phyloP scores from a whole-genome alignment of 2,797 vertebrate genomes.

The Vultur gryphus region DNA sequence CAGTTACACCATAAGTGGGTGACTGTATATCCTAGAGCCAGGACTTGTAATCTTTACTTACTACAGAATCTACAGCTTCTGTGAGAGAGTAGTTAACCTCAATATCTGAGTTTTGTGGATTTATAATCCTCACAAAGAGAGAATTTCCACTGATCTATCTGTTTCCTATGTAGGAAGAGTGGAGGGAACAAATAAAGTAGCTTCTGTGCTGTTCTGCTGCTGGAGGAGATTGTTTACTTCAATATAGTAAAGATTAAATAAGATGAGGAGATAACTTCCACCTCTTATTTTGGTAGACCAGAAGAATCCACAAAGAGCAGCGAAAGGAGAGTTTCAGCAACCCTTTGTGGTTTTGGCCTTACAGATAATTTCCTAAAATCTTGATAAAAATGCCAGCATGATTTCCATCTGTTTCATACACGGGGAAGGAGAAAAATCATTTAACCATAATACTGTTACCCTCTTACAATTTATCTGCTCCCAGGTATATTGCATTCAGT shows the following conservation, averaged over 20 bases:
- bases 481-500: background rate
- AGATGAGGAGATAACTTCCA: background rate
- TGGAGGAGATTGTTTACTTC: background rate
- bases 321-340: background rate
- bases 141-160: background rate
- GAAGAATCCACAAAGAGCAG: background rate
- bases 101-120: background rate
- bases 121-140: background rate
- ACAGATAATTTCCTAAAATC: background rate
- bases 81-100: background rate
- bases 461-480: background rate
- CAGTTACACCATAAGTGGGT: background rate
- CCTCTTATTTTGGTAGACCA: background rate
- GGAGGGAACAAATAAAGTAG: background rate
- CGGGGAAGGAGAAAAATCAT: background rate
- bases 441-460: background rate
- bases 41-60: background rate
- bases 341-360: background rate
- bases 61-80: background rate
- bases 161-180: background rate
- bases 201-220: background rate
- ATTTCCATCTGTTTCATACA: background rate
- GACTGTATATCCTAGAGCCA: background rate
- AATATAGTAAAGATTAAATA: background rate
- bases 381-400: background rate